Percentiles rank a stretch among this genome's conserved stretches.
Conservation (phyloP, 1,140 invertebrate species). For the Drosophila aff. region DNA sequence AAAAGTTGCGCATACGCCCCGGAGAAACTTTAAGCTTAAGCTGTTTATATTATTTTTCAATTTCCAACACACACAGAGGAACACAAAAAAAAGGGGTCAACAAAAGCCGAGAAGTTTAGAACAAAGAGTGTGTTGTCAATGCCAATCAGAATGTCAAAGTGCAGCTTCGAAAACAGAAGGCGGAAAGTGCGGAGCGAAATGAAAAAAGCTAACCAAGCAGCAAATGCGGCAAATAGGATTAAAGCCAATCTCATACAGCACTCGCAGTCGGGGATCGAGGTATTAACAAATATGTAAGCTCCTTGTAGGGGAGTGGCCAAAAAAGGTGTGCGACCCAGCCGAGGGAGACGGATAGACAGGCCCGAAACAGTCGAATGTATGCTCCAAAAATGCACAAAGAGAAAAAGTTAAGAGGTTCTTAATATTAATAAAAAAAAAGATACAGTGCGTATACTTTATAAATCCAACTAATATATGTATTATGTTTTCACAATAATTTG, state of each 20-base stretch:
- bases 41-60: constrained; percentile 72
- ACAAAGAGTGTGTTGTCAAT: constrained; percentile 74
- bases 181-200: constrained; percentile 40
- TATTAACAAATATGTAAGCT: constrained; percentile 78
- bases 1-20: constrained; percentile 61
- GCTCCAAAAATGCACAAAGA: constrained; percentile 24
- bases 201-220: constrained; percentile 79
- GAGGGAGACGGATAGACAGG: constrained; percentile 25
- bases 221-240: constrained; percentile 82
- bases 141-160: constrained; percentile 81
- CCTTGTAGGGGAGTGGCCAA: not conserved
- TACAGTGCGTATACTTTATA: not conserved
- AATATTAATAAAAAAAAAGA: not conserved
- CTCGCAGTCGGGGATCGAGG: constrained; percentile 54
- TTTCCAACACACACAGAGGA: constrained; percentile 28
- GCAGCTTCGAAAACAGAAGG: constrained; percentile 50
- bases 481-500: not conserved
- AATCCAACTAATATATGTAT: not conserved
- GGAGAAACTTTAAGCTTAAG: constrained; percentile 52
- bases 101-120: constrained; percentile 28
- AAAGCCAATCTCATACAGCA: constrained; percentile 77
- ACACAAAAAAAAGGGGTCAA: constrained; percentile 12
- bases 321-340: constrained; percentile 35
- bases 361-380: constrained; percentile 49
- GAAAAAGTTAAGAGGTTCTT: not conserved